These are phyloP conservation scores for Globicephala melas DNA, from an alignment of 2,113 vertebrate genomes.

Conservation along the genomic window DNA sequence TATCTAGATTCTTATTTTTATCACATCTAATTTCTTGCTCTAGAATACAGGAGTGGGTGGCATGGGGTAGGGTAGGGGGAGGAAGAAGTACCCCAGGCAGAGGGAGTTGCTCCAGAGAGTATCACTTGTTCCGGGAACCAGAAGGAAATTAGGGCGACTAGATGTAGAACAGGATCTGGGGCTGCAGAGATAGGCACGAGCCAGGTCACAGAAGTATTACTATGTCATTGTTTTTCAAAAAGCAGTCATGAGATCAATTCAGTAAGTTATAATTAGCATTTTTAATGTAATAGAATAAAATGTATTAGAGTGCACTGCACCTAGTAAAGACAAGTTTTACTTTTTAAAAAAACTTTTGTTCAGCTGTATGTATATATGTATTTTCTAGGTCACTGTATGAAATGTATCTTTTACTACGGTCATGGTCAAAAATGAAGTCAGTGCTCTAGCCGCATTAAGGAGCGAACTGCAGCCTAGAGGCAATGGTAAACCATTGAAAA, in stretches of 20 bases:
- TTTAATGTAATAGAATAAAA: neutral
- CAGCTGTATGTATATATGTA: neutral
- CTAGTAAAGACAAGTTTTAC: neutral
- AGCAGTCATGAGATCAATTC: neutral
- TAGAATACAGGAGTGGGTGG: neutral
- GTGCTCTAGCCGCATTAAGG: neutral
- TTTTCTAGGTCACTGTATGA: neutral
- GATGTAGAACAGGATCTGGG: neutral
- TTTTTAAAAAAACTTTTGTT: neutral
- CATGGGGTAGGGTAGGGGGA: neutral
- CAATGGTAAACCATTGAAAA: neutral
- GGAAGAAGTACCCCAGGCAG: neutral
- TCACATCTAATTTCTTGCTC: neutral
- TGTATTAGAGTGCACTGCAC: neutral
- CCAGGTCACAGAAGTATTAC: neutral
- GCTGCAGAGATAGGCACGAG: neutral
- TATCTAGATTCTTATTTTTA: neutral
- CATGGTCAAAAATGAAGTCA: neutral
- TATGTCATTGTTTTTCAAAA: neutral
- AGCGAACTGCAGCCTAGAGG: neutral
- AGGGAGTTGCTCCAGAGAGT: neutral
- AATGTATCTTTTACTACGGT: neutral
- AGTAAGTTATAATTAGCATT: neutral
- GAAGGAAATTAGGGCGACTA: neutral
- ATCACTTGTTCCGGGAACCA: neutral